phyloP scores from a whole-genome alignment of 1,140 invertebrate species.

The Eueides isabella region DNA sequence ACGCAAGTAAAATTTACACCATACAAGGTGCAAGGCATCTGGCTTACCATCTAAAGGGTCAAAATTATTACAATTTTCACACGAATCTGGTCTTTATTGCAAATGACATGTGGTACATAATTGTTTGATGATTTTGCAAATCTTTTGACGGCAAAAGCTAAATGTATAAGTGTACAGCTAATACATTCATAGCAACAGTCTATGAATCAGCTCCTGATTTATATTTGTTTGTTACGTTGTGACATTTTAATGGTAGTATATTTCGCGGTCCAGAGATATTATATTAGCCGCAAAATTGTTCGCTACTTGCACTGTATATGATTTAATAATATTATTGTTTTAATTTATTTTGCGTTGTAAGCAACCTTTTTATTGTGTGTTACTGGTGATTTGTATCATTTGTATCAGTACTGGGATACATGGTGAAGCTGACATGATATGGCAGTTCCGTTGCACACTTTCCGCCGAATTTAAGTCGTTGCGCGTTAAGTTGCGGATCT shows the following conservation, averaged over 20 bases:
- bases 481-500: too few species aligned
- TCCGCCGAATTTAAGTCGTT: too few species aligned
- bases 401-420: too few species aligned
- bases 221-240: constrained; percentile 46
- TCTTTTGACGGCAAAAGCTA: not conserved
- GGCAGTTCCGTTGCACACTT: too few species aligned
- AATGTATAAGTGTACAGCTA: constrained; percentile 31
- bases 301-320: constrained; percentile 48
- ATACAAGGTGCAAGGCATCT: constrained; percentile 32
- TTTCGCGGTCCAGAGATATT: constrained; percentile 49
- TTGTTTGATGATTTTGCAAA: not conserved
- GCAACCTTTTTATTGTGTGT: not conserved
- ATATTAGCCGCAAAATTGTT: constrained; percentile 48
- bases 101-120: not conserved
- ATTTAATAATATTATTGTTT: constrained; percentile 47
- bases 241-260: constrained; percentile 62
- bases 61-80: not conserved
- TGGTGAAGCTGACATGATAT: too few species aligned
- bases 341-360: constrained; percentile 31
- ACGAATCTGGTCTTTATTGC: not conserved
- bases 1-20: constrained; percentile 37
- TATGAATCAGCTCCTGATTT: constrained; percentile 51
- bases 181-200: constrained; percentile 39
- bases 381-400: not conserved
- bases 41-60: constrained; percentile 21